Base-by-base conservation (phyloP, 2,797 vertebrate species). In the Eulemur mongoz region DNA sequence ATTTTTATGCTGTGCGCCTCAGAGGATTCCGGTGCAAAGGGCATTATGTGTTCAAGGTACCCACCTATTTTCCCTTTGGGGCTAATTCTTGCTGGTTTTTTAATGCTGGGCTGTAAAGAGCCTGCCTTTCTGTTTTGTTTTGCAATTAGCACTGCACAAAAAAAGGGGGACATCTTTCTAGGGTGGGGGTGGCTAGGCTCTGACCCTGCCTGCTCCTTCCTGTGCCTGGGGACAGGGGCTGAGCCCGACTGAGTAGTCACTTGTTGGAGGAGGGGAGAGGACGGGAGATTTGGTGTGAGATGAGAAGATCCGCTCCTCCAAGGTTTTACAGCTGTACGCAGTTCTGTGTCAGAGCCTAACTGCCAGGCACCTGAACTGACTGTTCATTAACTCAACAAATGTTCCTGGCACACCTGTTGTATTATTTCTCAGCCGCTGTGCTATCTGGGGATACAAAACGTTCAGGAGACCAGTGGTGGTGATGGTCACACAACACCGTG, bases 41-140 rank as follows among this genome's bases (percentile, higher is more conserved):
- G 88, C 23, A 2, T 20, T 20, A 45, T 81, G 57, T 59, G 87
- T n/a, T 76, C 61, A 10, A n/a, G 38, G 61, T 25, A 23, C 83
- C n/a, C 30, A 45, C 84, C 93, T 61, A 0, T 6, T 63, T 59
- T 59, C 32, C 61, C 84, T 90, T 67, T 30, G 50, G 67, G 63
- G 89, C 59, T 67, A 35, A 78, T 92, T 94, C 59, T 35, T 75
- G 43, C 35, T 63, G 81, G 81, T 38, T 85, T 96, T 96, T 83
- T 48, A 83, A 84, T 40, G 52, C 22, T 27, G 40, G n/a, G 73
- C 83, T 87, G 23, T 35, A 54, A 84, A 59, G 65, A 87, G 32
- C 52, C 82, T 50, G 35, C 73, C 70, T 30, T 91, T 92, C 32
- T 80, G 67, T 67, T 89, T 81, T 83, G 30, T 67, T 91, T 89